phyloP scores from a whole-genome alignment of 2,888 invertebrate genomes.

The Andrena camellia region DNA sequence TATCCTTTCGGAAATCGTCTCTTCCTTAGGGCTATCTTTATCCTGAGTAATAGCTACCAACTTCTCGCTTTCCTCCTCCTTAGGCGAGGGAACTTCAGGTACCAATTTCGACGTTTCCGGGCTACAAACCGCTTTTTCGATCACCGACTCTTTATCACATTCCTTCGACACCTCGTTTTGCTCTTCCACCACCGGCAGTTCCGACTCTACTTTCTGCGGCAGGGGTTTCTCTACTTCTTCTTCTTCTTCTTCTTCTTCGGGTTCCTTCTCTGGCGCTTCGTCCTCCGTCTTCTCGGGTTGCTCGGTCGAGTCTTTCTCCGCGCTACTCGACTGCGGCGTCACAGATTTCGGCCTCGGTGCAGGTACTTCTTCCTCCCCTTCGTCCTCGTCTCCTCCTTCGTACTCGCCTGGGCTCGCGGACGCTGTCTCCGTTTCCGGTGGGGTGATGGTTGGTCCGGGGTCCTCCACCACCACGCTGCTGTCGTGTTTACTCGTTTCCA shows the following conservation, averaged over 20 bases:
- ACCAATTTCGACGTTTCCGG: slow-evolving; percentile 69
- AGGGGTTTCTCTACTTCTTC: slow-evolving; percentile 67
- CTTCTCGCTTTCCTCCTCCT: slow-evolving; percentile 62
- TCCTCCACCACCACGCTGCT: slow-evolving; percentile 45
- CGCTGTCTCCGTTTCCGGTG: slow-evolving; percentile 76
- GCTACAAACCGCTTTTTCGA: slow-evolving; percentile 56
- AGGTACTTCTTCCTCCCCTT: slow-evolving; percentile 81
- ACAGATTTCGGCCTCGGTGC: slow-evolving; percentile 73
- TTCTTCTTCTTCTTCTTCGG: slow-evolving; percentile 71
- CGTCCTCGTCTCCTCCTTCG: slow-evolving; percentile 84
- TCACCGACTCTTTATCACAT: slow-evolving; percentile 64
- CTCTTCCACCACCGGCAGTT: slow-evolving; percentile 70
- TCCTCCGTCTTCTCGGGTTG: slow-evolving; percentile 72
- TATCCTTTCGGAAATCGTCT: slow-evolving; percentile 83
- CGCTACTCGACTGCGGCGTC: slow-evolving; percentile 56
- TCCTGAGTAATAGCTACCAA: slow-evolving; percentile 64
- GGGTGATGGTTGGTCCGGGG: slow-evolving; percentile 61
- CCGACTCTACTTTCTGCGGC: slow-evolving; percentile 76
- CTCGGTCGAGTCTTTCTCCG: slow-evolving; percentile 58
- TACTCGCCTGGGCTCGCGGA: slow-evolving; percentile 83
- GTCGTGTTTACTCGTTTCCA: slow-evolving; percentile 46
- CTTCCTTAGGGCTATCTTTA: slow-evolving; percentile 85
- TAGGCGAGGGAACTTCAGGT: slow-evolving; percentile 66
- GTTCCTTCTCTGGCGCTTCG: slow-evolving; percentile 77
- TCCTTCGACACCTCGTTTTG: slow-evolving; percentile 49